A percentile compares a stretch with the other conserved stretches of the same genome.
Evolutionary conservation across 1,140 invertebrate genomes (phyloP).

Genomic region (Drosophila oshimai): DNA sequence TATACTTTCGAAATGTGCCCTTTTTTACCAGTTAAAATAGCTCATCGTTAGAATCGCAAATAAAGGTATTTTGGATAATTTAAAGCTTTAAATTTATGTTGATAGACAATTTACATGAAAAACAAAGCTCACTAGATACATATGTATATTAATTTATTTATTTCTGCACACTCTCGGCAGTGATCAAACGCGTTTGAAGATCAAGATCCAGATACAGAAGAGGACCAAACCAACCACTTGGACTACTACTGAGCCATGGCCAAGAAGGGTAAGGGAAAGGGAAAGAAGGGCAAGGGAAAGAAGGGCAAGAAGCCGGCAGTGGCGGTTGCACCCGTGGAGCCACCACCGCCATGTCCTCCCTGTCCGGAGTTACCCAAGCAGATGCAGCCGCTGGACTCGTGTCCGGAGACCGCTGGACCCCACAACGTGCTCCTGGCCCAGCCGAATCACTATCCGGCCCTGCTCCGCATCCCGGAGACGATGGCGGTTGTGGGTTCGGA

Average conservation of each 20-base stretch:
- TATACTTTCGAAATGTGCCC: too few species aligned
- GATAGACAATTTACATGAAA: too few species aligned
- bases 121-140: too few species aligned
- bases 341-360: conserved; percentile 39
- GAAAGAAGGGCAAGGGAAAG: conserved; percentile 40
- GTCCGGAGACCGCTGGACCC: conserved; percentile 54
- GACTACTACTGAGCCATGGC: background rate
- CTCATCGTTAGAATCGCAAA: too few species aligned
- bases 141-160: too few species aligned
- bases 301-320: conserved; percentile 26
- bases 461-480: conserved; percentile 67
- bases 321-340: background rate
- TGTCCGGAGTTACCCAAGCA: conserved; percentile 56
- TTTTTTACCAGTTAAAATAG: too few species aligned
- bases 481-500: conserved; percentile 80
- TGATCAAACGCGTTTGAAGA: too few species aligned
- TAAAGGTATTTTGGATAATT: too few species aligned
- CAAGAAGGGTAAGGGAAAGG: conserved; percentile 38
- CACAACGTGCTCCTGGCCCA: conserved; percentile 63
- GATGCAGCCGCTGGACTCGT: conserved; percentile 59
- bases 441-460: conserved; percentile 75
- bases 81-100: too few species aligned
- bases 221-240: background rate
- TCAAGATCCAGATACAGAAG: background rate
- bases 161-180: too few species aligned